A percentile compares a stretch with the other conserved stretches of the same genome.
These are phyloP conservation scores for Indicator indicator DNA, from an alignment of 2,113 vertebrate genomes.

Conservation along the genomic window DNA sequence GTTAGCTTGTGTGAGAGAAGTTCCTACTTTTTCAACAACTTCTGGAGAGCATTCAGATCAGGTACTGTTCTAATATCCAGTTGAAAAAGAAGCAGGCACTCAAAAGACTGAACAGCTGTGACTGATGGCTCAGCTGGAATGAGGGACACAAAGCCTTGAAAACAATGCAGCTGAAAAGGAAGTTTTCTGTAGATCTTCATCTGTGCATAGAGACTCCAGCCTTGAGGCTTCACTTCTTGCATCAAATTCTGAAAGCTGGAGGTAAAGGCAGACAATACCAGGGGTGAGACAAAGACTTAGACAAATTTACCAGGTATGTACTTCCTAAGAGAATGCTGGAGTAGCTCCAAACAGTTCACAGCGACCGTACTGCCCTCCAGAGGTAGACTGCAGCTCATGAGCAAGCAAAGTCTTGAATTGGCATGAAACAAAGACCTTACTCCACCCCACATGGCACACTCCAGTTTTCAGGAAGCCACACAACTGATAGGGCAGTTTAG, in stretches of 20 bases:
- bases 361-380: slow-evolving; percentile 7
- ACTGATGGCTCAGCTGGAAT: neutral
- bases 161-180: neutral
- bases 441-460: neutral
- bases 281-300: neutral
- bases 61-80: neutral
- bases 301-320: neutral
- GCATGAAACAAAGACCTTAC: neutral
- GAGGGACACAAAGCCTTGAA: neutral
- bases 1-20: neutral
- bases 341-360: neutral
- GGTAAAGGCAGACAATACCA: neutral
- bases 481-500: neutral
- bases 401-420: neutral
- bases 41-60: neutral
- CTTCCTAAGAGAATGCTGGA: neutral
- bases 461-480: neutral
- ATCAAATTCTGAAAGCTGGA: neutral
- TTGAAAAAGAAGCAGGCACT: neutral
- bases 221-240: neutral
- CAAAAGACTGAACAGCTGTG: neutral
- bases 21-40: neutral
- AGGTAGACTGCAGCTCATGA: slow-evolving; percentile 3
- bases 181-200: neutral
- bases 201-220: neutral